phyloP scores from a whole-genome alignment of 2,113 vertebrate genomes.

The Caranx melampygus region DNA sequence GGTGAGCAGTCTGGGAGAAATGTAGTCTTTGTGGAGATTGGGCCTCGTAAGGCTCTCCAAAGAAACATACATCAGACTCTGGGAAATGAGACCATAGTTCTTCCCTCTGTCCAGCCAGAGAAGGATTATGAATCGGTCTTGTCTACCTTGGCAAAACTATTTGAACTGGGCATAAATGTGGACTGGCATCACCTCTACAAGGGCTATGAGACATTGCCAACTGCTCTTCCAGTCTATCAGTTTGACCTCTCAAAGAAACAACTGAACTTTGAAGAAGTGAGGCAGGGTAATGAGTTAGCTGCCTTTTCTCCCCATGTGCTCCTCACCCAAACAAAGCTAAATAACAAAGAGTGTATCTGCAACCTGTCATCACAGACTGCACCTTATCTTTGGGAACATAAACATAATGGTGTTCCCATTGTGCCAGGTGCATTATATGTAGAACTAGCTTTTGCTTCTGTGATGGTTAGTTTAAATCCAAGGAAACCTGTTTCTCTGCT shows the following conservation, averaged over 20 bases:
- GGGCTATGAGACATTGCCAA: conserved; percentile 82
- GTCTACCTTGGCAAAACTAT: conserved; percentile 81
- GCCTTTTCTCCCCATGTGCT: conserved; percentile 69
- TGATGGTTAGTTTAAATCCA: conserved; percentile 78
- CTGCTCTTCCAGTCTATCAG: conserved; percentile 85
- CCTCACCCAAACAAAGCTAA: conserved; percentile 62
- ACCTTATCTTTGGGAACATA: conserved; percentile 87
- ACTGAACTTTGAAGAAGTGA: conserved; percentile 76
- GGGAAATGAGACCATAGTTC: conserved; percentile 79
- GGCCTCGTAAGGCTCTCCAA: conserved; percentile 84
- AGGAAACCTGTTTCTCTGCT: conserved; percentile 79
- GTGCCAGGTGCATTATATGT: conserved; percentile 86
- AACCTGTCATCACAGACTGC: conserved; percentile 71
- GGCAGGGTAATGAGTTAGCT: conserved; percentile 56
- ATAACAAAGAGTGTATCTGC: conserved; percentile 75
- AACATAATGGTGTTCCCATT: conserved; percentile 82
- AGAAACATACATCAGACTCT: conserved; percentile 87
- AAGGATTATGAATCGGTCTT: conserved; percentile 82
- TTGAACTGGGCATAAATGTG: conserved; percentile 85
- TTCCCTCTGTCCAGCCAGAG: conserved; percentile 81
- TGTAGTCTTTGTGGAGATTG: conserved; percentile 88
- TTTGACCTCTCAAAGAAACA: conserved; percentile 85
- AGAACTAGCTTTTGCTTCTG: conserved; percentile 86
- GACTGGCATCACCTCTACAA: conserved; percentile 85
- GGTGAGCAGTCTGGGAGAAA: conserved; percentile 64